Conservation (phyloP, 2,888 invertebrate genomes). For the Brassicogethes aeneus region DNA sequence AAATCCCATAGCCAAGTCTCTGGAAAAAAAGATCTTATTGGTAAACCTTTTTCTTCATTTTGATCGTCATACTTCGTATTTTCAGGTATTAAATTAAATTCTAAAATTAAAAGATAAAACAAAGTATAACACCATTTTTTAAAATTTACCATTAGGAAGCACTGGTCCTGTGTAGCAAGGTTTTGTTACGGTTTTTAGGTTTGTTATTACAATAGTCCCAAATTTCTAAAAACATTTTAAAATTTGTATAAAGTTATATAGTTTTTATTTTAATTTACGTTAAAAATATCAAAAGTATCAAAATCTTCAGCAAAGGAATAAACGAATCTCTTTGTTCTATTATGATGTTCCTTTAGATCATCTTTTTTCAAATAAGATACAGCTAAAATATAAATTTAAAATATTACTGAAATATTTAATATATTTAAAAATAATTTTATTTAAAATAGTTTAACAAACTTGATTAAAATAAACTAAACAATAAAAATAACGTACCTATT, state of each 20-base stretch:
- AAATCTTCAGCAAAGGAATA: conserved; percentile 30
- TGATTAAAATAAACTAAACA: too few relatives aligned
- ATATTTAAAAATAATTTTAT: too few relatives aligned
- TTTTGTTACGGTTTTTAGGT: conserved; percentile 45
- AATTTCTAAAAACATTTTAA: conserved; percentile 38
- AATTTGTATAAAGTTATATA: not conserved
- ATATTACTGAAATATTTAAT: too few relatives aligned
- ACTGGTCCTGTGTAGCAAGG: conserved; percentile 42
- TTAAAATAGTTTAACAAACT: too few relatives aligned
- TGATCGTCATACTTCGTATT: conserved; percentile 23
- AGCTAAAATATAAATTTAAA: too few relatives aligned
- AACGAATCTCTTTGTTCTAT: conserved; percentile 24
- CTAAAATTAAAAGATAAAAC: too few relatives aligned
- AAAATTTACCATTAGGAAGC: too few relatives aligned
- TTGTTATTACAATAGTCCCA: conserved; percentile 46
- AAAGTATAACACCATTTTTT: too few relatives aligned
- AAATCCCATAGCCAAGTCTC: conserved; percentile 65
- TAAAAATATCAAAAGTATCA: conserved; percentile 33
- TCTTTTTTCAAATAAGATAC: too few relatives aligned
- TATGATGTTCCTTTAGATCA: not conserved
- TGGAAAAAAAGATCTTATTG: conserved; percentile 43
- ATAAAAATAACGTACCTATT: too few relatives aligned
- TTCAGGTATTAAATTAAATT: too few relatives aligned
- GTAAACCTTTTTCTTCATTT: conserved; percentile 24
- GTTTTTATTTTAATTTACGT: conserved; percentile 22